These are phyloP conservation scores for Ommatoiulus sabulosus DNA, from an alignment of 2,888 invertebrate genomes.

Conservation along the genomic window DNA sequence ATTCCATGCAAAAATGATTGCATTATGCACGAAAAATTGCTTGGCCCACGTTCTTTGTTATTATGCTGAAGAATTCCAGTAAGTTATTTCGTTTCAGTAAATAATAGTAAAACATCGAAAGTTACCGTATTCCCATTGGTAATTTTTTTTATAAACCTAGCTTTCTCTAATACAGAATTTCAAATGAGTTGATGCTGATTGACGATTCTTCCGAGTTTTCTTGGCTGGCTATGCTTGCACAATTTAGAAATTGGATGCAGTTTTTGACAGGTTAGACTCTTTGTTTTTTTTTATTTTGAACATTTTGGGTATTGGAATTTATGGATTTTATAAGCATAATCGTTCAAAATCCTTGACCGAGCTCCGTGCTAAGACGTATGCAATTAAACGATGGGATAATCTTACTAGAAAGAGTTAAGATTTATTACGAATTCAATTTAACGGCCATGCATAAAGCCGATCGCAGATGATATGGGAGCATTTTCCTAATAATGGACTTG, in stretches of 20 bases:
- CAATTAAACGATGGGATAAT: too few species aligned
- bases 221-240: conserved; percentile 1
- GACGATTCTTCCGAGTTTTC: neutral
- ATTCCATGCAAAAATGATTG: too few species aligned
- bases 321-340: neutral
- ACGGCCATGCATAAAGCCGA: too few species aligned
- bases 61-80: conserved; percentile 45
- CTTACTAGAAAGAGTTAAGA: too few species aligned
- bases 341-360: neutral
- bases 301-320: neutral
- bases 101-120: neutral
- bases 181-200: neutral
- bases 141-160: neutral
- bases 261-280: neutral
- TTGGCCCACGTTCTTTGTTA: conserved; percentile 45
- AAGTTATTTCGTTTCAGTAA: neutral
- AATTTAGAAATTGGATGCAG: conserved; percentile 46
- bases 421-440: too few species aligned
- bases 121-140: neutral
- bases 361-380: neutral
- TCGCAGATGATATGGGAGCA: neutral
- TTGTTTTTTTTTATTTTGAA: neutral
- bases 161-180: neutral
- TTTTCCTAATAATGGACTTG: neutral
- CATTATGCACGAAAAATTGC: neutral